These are phyloP conservation scores for Tympanoctomys barrerae DNA, from an alignment of 2,797 vertebrate species.

Conservation along the genomic window DNA sequence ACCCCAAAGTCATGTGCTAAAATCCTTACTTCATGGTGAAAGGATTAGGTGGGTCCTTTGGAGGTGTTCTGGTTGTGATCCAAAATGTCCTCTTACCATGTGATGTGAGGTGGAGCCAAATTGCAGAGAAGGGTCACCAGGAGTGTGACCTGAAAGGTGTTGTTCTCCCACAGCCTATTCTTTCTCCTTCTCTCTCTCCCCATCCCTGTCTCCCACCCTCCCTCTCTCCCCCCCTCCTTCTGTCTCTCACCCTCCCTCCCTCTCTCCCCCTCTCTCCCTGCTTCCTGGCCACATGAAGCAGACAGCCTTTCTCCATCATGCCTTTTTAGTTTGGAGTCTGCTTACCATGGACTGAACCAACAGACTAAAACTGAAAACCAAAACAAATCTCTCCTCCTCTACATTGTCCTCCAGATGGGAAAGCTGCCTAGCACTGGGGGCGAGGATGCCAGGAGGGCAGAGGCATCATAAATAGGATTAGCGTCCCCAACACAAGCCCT, in stretches of 20 bases:
- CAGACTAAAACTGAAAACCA: not conserved
- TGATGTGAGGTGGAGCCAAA: not conserved
- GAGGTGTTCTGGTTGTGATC: not conserved
- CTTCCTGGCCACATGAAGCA: not conserved
- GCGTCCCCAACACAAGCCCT: too few relatives aligned
- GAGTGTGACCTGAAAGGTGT: not conserved
- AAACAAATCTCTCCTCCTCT: not conserved
- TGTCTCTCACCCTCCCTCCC: too few relatives aligned
- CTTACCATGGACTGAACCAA: not conserved
- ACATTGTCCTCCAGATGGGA: not conserved
- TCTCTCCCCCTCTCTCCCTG: not conserved
- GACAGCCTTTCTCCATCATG: not conserved
- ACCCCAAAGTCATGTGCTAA: not conserved
- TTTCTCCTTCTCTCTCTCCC: too few relatives aligned
- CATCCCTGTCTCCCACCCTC: too few relatives aligned
- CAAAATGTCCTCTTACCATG: not conserved
- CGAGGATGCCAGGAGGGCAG: not conserved
- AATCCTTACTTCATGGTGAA: not conserved
- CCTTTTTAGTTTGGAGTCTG: not conserved
- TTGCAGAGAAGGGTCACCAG: not conserved
- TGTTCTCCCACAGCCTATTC: not conserved
- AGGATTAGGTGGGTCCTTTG: not conserved
- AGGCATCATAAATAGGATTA: too few relatives aligned
- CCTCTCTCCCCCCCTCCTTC: too few relatives aligned
- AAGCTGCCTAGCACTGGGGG: not conserved